A percentile compares a stretch with the other conserved stretches of the same genome.
These are phyloP conservation scores for Leistus spinibarbis DNA, from an alignment of 2,888 invertebrate species.

Conservation along the genomic window DNA sequence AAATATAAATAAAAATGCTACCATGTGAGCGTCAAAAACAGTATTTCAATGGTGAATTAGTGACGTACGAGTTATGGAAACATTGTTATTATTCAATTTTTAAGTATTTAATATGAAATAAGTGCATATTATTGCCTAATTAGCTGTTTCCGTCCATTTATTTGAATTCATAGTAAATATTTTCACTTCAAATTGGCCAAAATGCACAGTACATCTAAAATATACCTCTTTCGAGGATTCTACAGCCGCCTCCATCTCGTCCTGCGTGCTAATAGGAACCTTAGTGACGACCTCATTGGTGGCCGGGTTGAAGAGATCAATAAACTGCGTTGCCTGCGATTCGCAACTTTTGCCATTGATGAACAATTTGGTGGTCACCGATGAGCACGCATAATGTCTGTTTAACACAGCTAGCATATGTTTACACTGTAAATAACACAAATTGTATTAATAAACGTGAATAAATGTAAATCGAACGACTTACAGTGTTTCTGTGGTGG, in stretches of 20 bases:
- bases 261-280: conserved; percentile 88
- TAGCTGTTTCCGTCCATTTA: too few relatives aligned
- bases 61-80: too few relatives aligned
- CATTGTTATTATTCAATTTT: too few relatives aligned
- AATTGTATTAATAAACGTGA: conserved; percentile 19
- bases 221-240: conserved; percentile 76
- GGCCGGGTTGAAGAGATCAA: conserved; percentile 94
- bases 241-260: conserved; percentile 89
- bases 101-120: too few relatives aligned
- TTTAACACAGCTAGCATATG: conserved; percentile 28
- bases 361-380: conserved; percentile 87
- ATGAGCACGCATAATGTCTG: conserved; percentile 56
- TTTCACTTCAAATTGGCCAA: too few relatives aligned
- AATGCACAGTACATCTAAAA: neutral
- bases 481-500: conserved; percentile 17
- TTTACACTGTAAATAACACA: conserved; percentile 43
- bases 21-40: too few relatives aligned
- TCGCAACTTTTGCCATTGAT: conserved; percentile 94
- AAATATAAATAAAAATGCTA: too few relatives aligned
- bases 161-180: too few relatives aligned
- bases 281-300: conserved; percentile 81
- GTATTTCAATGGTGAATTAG: too few relatives aligned
- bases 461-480: neutral
- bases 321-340: conserved; percentile 91
- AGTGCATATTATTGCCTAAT: too few relatives aligned